Conservation (phyloP, 2,113 vertebrate genomes). For the Passerina amoena region DNA sequence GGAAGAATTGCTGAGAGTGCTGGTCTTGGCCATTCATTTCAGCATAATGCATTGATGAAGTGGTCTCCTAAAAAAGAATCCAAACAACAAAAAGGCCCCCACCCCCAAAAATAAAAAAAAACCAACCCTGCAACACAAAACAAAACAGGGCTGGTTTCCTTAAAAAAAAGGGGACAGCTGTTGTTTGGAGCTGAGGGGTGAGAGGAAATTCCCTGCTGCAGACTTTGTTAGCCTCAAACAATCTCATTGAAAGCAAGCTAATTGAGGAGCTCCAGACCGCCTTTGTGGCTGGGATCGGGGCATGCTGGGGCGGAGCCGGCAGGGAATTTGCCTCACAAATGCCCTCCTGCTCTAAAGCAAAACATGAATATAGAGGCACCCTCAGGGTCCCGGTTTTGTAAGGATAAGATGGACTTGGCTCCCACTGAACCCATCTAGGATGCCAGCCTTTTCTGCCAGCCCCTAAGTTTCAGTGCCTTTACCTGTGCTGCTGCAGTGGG, state of each 20-base stretch:
- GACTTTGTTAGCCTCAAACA: conserved; percentile 7
- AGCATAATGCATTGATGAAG: conserved; percentile 17
- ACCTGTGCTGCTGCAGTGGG: background rate
- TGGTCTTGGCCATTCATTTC: background rate
- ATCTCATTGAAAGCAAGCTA: conserved; percentile 33
- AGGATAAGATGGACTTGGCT: background rate
- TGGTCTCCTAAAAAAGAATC: background rate
- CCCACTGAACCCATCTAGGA: background rate
- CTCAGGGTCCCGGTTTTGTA: background rate
- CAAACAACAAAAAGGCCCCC: background rate
- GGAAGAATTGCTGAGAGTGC: background rate
- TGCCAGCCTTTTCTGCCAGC: background rate
- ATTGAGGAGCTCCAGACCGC: background rate
- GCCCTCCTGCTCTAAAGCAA: background rate
- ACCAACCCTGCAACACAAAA: background rate
- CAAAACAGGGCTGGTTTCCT: background rate
- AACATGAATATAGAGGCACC: background rate
- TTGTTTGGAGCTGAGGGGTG: background rate
- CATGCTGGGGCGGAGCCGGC: background rate
- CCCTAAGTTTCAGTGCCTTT: background rate
- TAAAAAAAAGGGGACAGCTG: background rate
- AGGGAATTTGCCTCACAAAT: conserved; percentile 39
- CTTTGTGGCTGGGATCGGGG: background rate
- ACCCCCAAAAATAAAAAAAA: background rate
- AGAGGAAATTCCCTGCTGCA: conserved; percentile 33